Conservation (phyloP, 2,888 invertebrate species). For the Allophyes oxyacanthae region DNA sequence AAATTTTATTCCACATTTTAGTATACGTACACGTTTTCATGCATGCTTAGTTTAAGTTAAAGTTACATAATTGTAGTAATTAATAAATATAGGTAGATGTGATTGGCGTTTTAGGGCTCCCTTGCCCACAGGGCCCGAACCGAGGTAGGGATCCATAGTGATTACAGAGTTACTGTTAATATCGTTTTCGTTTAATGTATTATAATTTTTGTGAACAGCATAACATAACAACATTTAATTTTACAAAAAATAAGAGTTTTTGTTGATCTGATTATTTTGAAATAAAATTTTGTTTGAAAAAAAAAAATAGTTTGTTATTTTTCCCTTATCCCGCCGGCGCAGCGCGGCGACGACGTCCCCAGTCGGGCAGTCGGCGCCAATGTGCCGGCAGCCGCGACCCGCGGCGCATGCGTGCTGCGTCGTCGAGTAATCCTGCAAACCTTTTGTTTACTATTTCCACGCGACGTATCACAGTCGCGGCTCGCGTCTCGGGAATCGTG, state of each 20-base stretch:
- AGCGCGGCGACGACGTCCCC: no score
- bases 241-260: constrained; percentile 22
- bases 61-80: no score
- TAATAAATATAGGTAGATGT: no score
- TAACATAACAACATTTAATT: constrained; percentile 10
- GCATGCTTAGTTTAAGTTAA: no score
- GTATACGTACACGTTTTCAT: no score
- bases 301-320: background rate
- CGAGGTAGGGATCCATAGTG: no score
- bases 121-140: no score
- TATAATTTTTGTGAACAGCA: background rate
- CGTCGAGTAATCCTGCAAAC: constrained; percentile 14
- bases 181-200: no score
- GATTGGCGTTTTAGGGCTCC: no score
- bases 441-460: constrained; percentile 57
- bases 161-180: no score
- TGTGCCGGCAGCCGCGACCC: constrained; percentile 49
- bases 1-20: no score
- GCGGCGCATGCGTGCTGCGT: constrained; percentile 65
- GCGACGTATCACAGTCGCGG: constrained; percentile 36
- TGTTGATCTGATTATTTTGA: constrained; percentile 35
- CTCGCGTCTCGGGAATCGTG: constrained; percentile 25
- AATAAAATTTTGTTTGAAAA: constrained; percentile 32
- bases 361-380: constrained; percentile 33
- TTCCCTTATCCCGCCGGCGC: background rate